Conservation (phyloP, 2,113 vertebrate genomes). For the Pycnonotus jocosus region DNA sequence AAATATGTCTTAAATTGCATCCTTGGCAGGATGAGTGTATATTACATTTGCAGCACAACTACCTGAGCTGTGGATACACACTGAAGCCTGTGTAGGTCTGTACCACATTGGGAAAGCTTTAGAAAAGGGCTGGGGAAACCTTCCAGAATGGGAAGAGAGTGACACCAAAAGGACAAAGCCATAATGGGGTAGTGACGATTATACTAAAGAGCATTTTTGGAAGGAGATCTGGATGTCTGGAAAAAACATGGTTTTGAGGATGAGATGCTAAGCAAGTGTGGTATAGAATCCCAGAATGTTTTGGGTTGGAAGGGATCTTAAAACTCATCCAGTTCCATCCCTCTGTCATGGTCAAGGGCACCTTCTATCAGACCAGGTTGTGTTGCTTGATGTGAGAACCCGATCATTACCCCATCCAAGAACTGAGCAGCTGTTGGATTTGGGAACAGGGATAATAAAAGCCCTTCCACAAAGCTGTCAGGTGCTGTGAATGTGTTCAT, state of each 20-base stretch:
- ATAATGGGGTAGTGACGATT: rapidly evolving
- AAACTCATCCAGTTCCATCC: background rate
- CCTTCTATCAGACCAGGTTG: background rate
- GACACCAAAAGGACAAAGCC: background rate
- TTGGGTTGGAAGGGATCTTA: background rate
- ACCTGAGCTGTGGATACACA: background rate
- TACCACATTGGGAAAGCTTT: background rate
- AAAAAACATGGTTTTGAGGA: background rate
- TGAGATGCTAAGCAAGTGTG: background rate
- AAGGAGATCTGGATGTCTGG: background rate
- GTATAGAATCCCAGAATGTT: background rate
- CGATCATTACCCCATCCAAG: background rate
- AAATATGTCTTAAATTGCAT: background rate
- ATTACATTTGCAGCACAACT: background rate
- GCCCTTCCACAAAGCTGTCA: too few relatives aligned
- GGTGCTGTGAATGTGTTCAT: rapidly evolving
- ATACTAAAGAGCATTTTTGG: background rate
- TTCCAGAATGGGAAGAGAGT: background rate
- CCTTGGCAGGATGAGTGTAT: background rate
- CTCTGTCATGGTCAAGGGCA: rapidly evolving
- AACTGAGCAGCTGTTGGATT: background rate
- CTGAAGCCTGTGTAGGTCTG: background rate
- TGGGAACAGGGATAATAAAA: background rate
- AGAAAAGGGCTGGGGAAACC: background rate
- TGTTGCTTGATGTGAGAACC: background rate